A percentile compares a stretch with the other conserved stretches of the same genome.
Conservation (phyloP, 2,113 vertebrate species). For the Protomyctophum bolini region DNA sequence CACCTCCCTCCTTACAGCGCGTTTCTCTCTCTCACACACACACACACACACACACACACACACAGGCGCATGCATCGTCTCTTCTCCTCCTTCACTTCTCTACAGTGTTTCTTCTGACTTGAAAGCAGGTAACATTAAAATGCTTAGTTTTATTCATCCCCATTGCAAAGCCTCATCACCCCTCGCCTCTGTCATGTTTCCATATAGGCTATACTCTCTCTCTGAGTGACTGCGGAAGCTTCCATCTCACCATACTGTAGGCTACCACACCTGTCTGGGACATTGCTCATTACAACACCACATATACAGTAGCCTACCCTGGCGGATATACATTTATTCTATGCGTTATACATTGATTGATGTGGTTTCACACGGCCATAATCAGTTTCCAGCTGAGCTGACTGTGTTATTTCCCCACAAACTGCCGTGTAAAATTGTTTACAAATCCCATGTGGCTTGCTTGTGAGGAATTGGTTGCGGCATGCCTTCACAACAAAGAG, state of each 20-base stretch:
- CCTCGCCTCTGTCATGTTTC: slow-evolving; percentile 14
- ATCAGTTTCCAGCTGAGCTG: too few species aligned
- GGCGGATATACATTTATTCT: too few species aligned
- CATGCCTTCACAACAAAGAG: slow-evolving; percentile 38
- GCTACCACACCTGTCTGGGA: slow-evolving; percentile 64
- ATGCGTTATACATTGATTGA: too few species aligned
- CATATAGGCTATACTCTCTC: background rate
- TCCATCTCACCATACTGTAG: slow-evolving; percentile 15
- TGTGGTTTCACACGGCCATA: too few species aligned
- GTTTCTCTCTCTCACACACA: too few species aligned
- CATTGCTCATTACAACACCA: slow-evolving; percentile 4
- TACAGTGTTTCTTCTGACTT: slow-evolving; percentile 34
- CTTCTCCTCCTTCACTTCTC: slow-evolving; percentile 8
- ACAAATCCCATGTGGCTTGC: background rate
- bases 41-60: too few species aligned
- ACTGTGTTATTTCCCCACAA: too few species aligned
- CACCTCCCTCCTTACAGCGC: too few species aligned
- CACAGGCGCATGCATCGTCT: slow-evolving; percentile 26
- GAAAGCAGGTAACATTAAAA: slow-evolving; percentile 52
- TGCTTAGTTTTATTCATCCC: slow-evolving; percentile 22
- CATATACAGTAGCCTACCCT: too few species aligned
- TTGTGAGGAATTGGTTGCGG: slow-evolving; percentile 6
- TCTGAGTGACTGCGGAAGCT: slow-evolving; percentile 21
- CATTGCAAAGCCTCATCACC: slow-evolving; percentile 45
- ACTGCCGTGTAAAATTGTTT: too few species aligned